These are phyloP conservation scores for Gasterosteus aculeatus DNA, from an alignment of 2,113 vertebrate genomes.

Conservation along the genomic window DNA sequence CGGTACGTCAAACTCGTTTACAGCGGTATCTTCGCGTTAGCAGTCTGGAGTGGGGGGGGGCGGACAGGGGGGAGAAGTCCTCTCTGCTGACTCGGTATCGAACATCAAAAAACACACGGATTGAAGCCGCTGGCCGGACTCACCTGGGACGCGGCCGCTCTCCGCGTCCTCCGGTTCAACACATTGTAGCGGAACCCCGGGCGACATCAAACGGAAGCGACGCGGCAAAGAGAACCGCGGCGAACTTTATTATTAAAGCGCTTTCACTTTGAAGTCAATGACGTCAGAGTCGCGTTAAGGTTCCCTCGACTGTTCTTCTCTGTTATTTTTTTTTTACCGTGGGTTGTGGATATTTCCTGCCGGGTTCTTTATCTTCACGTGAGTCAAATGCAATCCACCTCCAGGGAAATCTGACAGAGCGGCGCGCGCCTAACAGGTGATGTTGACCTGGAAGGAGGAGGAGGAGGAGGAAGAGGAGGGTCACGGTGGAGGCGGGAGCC, in stretches of 20 bases:
- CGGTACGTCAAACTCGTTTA: background rate
- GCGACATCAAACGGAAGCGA: background rate
- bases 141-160: slow-evolving; percentile 46
- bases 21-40: background rate
- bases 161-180: background rate
- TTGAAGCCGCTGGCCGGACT: slow-evolving; percentile 5
- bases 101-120: background rate
- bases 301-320: background rate
- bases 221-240: background rate
- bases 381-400: slow-evolving; percentile 19
- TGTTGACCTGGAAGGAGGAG: slow-evolving; percentile 8
- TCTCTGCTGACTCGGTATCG: background rate
- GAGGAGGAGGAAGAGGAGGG: slow-evolving; percentile 12
- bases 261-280: slow-evolving; percentile 49
- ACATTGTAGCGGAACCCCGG: background rate
- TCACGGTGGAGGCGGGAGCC: slow-evolving; percentile 16
- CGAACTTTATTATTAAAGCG: background rate
- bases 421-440: slow-evolving; percentile 68
- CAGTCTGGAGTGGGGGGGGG: background rate
- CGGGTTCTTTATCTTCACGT: background rate
- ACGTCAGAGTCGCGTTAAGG: background rate
- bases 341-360: too few relatives aligned
- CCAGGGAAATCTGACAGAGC: slow-evolving; percentile 18
- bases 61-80: background rate
- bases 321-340: too few relatives aligned